Percentiles rank a stretch among this genome's conserved stretches.
Conservation (phyloP, 2,113 vertebrate genomes). For the Macrotus californicus region DNA sequence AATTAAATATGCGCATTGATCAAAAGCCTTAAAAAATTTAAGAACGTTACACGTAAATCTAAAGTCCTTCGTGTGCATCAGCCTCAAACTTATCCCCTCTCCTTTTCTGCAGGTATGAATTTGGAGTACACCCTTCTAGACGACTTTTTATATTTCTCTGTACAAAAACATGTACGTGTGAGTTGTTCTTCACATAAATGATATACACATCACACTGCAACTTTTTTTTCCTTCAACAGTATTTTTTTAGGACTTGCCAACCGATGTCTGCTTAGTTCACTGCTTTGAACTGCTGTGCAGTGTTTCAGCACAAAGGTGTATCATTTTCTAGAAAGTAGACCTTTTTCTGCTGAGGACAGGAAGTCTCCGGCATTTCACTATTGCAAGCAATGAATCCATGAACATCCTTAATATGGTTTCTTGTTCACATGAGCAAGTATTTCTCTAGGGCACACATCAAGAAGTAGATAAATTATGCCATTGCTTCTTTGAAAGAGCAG, state of each 20-base stretch:
- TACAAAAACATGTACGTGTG: neutral
- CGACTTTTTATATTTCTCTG: neutral
- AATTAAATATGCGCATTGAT: neutral
- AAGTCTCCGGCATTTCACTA: accelerated
- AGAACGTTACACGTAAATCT: neutral
- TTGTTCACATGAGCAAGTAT: neutral
- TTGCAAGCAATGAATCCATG: neutral
- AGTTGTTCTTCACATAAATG: neutral
- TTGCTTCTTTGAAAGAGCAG: neutral
- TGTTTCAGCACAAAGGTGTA: neutral
- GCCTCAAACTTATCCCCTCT: neutral
- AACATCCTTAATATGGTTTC: neutral
- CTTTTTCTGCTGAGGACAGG: neutral
- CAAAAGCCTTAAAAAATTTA: neutral
- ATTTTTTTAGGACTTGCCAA: neutral
- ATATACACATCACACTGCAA: neutral
- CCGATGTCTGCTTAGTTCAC: neutral
- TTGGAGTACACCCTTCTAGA: neutral
- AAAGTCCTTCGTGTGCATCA: neutral
- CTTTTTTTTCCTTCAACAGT: neutral
- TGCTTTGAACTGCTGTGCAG: neutral
- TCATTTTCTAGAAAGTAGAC: neutral
- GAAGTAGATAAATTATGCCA: neutral
- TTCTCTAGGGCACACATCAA: neutral
- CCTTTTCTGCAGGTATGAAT: neutral